These are phyloP conservation scores for Onychomys leucogaster DNA, from an alignment of 2,797 vertebrate genomes.

Conservation along the genomic window DNA sequence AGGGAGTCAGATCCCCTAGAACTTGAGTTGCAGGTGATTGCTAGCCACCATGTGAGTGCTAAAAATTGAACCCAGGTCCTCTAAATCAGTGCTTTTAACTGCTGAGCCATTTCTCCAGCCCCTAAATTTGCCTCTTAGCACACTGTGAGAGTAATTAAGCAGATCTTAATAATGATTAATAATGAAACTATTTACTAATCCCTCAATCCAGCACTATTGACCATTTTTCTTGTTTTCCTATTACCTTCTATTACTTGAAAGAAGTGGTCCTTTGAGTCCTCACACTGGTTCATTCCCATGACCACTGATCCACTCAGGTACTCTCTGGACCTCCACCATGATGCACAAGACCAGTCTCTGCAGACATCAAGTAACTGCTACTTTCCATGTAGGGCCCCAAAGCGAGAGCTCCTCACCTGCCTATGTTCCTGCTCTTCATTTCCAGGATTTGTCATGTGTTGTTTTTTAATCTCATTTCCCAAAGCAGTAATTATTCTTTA, in stretches of 20 bases:
- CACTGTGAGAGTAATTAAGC: background rate
- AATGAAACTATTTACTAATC: background rate
- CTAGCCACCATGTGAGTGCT: background rate
- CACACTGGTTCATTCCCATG: background rate
- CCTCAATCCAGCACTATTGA: background rate
- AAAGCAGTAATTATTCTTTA: background rate
- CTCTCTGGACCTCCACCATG: background rate
- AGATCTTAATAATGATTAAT: background rate
- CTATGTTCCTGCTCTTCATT: background rate
- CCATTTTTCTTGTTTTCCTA: background rate
- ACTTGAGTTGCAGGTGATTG: background rate
- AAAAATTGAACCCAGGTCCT: background rate
- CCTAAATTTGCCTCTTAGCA: background rate
- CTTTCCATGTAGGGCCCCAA: background rate
- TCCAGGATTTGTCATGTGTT: background rate
- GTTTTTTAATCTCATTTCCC: slow-evolving; percentile 14
- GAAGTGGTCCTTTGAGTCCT: background rate
- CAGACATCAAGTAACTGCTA: background rate
- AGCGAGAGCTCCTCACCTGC: background rate
- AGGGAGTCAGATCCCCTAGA: background rate
- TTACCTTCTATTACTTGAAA: background rate
- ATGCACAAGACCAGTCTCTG: background rate
- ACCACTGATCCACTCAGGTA: rapidly evolving
- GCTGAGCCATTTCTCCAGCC: background rate
- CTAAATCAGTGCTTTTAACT: background rate